Evolutionary conservation across 2,888 invertebrate species (phyloP).

Genomic region (Biston stratarius): DNA sequence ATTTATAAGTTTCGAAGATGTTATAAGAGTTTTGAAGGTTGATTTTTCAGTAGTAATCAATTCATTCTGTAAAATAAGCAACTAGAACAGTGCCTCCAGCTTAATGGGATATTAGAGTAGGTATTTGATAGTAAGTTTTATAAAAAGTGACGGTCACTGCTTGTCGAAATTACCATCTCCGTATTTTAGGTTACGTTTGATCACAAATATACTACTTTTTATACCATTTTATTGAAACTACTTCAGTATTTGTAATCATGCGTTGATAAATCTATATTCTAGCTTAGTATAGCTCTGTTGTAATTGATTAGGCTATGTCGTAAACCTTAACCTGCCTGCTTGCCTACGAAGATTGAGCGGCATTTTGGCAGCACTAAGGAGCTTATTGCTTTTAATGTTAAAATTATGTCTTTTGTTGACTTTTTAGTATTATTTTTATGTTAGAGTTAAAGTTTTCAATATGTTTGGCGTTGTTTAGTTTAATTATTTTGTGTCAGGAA

Average conservation of each 20-base stretch:
- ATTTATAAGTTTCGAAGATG: not conserved
- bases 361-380: not conserved
- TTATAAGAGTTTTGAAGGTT: not conserved
- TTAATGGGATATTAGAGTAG: constrained; percentile 16
- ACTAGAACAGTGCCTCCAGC: constrained; percentile 37
- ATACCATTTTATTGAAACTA: not conserved
- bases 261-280: too few relatives aligned
- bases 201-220: not conserved
- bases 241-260: not conserved
- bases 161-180: not conserved
- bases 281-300: too few relatives aligned
- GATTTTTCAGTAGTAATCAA: not conserved
- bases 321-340: not conserved
- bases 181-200: not conserved
- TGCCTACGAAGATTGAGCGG: too few relatives aligned
- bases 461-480: not conserved
- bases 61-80: constrained; percentile 20
- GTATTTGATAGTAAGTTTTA: constrained; percentile 24
- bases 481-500: not conserved
- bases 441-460: not conserved
- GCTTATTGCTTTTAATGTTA: not conserved
- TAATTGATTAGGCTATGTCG: too few relatives aligned
- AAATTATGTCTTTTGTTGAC: not conserved
- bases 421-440: not conserved
- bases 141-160: constrained; percentile 1